A percentile compares a stretch with the other conserved stretches of the same genome.
These are phyloP conservation scores for Cliona cf. orientalis DNA, from an alignment of 37 sponge, comb jelly and placozoan species.

Conservation along the genomic window DNA sequence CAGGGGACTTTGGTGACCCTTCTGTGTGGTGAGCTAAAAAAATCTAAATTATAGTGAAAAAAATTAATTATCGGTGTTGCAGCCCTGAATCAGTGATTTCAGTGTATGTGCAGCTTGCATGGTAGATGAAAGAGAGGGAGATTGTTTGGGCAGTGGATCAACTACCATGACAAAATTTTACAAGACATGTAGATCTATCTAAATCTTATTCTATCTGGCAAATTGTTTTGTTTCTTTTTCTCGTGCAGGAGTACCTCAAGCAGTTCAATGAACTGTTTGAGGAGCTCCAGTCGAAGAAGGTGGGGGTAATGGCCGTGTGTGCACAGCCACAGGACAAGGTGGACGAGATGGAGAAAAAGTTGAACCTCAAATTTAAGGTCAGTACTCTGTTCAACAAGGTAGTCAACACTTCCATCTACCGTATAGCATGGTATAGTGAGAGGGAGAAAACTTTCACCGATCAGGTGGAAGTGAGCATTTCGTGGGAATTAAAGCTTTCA, in stretches of 20 bases:
- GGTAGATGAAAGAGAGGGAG: too few relatives aligned
- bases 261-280: slow-evolving; percentile 55
- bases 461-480: too few relatives aligned
- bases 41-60: too few relatives aligned
- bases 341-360: slow-evolving; percentile 26
- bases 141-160: too few relatives aligned
- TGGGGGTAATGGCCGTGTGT: slow-evolving; percentile 53
- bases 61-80: too few relatives aligned
- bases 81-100: too few relatives aligned
- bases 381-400: too few relatives aligned
- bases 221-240: background rate
- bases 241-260: slow-evolving; percentile 50
- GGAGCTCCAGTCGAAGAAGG: slow-evolving; percentile 48
- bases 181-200: slow-evolving; percentile 21
- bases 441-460: too few relatives aligned
- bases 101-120: too few relatives aligned
- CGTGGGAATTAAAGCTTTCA: too few relatives aligned
- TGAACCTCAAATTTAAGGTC: slow-evolving; percentile 41
- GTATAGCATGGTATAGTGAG: too few relatives aligned
- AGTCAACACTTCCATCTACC: too few relatives aligned
- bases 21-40: slow-evolving; percentile 46
- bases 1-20: slow-evolving; percentile 80
- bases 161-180: slow-evolving; percentile 25
- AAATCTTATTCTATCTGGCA: background rate
- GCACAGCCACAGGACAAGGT: slow-evolving; percentile 49